Conservation (phyloP, 2,888 invertebrate species). For the Bedellia somnulentella region DNA sequence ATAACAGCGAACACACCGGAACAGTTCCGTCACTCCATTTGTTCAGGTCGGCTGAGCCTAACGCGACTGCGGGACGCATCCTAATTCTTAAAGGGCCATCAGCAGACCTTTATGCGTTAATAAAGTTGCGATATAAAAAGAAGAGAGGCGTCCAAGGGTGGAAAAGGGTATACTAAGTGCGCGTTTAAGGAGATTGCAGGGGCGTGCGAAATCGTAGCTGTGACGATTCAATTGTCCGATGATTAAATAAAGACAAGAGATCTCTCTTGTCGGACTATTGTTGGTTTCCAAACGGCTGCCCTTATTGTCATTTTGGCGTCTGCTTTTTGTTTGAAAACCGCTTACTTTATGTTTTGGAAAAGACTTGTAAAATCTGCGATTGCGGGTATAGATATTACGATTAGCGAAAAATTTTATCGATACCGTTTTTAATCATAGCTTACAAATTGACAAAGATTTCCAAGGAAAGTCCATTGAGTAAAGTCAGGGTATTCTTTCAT, state of each 20-base stretch:
- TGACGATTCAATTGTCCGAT: slow-evolving; percentile 45
- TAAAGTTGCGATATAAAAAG: slow-evolving; percentile 62
- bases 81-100: slow-evolving; percentile 61
- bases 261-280: slow-evolving; percentile 17
- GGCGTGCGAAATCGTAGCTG: slow-evolving; percentile 58
- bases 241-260: slow-evolving; percentile 52
- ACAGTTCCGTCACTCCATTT: slow-evolving; percentile 48
- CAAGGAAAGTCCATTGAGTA: too few relatives aligned
- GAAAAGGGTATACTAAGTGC: slow-evolving; percentile 56
- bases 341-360: slow-evolving; percentile 1
- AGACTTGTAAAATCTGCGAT: too few relatives aligned
- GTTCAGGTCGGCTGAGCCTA: slow-evolving; percentile 42
- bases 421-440: too few relatives aligned
- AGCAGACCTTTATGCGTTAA: slow-evolving; percentile 60
- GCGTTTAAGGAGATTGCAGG: slow-evolving; percentile 55
- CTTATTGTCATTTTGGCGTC: slow-evolving; percentile 13
- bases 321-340: slow-evolving; percentile 2
- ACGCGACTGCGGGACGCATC: slow-evolving; percentile 46
- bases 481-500: too few relatives aligned
- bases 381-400: not conserved
- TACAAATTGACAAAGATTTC: too few relatives aligned
- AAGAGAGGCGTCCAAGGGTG: slow-evolving; percentile 57
- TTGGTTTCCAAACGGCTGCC: slow-evolving; percentile 7
- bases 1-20: slow-evolving; percentile 12
- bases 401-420: not conserved